A percentile compares a stretch with the other conserved stretches of the same genome.
Evolutionary conservation across 92 coral and sea anemone genomes (phyloP).

Genomic region (Phenganax subtilis): DNA sequence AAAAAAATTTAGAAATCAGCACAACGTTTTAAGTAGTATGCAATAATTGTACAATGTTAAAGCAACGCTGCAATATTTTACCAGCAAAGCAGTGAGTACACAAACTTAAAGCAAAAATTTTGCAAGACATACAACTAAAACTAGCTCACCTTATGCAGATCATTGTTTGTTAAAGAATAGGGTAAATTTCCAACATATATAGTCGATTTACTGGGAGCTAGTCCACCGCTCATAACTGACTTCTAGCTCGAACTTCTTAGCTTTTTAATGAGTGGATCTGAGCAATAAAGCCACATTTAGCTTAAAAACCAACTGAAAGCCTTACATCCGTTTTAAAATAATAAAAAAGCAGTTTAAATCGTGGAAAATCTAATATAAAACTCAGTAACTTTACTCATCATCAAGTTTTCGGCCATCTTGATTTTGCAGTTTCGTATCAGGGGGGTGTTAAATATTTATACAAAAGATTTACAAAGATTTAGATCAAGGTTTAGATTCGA

Average conservation of each 20-base stretch:
- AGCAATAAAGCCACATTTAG: neutral
- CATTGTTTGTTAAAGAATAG: constrained; percentile 91
- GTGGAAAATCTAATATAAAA: neutral
- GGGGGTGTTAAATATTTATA: too few species aligned
- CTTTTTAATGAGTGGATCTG: neutral
- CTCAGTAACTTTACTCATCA: too few species aligned
- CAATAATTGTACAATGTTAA: too few species aligned
- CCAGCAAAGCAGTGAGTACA: neutral
- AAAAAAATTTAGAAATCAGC: neutral
- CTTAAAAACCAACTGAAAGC: neutral
- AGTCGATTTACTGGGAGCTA: constrained; percentile 97
- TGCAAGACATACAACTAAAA: neutral
- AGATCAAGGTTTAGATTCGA: too few species aligned
- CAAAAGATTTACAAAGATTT: too few species aligned
- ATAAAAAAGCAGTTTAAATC: neutral
- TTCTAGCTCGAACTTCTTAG: neutral
- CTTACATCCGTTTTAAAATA: neutral
- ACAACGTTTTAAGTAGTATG: too few species aligned
- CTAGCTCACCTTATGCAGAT: constrained; percentile 75
- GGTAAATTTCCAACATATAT: constrained; percentile 96
- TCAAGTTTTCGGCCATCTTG: too few species aligned
- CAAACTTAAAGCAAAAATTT: neutral
- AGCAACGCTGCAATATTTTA: too few species aligned
- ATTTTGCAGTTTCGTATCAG: too few species aligned
- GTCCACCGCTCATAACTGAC: constrained; percentile 79